Evolutionary conservation across 2,888 invertebrate species (phyloP).

Genomic region (Rapana venosa): DNA sequence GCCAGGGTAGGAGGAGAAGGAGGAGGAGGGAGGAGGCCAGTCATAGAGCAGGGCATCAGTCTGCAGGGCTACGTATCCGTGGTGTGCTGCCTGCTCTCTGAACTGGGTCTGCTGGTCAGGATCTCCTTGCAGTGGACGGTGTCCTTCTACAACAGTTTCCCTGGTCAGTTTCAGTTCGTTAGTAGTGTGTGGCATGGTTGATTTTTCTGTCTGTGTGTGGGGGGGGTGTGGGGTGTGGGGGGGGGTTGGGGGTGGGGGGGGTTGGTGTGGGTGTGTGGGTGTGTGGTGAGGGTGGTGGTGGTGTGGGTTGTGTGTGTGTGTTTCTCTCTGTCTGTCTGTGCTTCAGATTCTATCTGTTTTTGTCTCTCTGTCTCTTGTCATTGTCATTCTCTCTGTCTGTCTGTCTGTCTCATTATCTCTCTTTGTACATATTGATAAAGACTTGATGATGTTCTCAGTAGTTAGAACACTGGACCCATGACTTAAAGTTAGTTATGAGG

Average conservation of each 20-base stretch:
- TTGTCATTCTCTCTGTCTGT: neutral
- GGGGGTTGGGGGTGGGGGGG: no score
- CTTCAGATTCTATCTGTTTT: neutral
- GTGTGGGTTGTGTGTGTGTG: no score
- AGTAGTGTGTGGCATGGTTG: no score
- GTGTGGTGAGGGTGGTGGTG: no score
- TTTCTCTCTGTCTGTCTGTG: no score
- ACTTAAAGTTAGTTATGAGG: no score
- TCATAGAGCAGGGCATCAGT: neutral
- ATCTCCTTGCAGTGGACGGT: conserved; percentile 40
- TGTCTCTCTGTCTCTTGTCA: neutral
- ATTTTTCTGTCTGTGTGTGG: no score
- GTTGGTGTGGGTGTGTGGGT: no score
- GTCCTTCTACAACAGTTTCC: conserved; percentile 39
- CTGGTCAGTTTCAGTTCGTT: conserved; percentile 20
- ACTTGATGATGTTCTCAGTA: no score
- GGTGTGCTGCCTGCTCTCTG: conserved; percentile 44
- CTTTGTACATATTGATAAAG: no score
- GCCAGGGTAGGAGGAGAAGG: neutral
- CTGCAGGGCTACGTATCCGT: conserved; percentile 44
- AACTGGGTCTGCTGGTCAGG: conserved; percentile 41
- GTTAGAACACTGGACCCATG: no score
- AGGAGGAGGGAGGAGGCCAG: neutral
- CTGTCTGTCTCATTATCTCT: neutral
- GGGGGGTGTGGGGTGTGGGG: no score